Base-by-base conservation (phyloP, 2,797 vertebrate species). In the Prunella strophiata region DNA sequence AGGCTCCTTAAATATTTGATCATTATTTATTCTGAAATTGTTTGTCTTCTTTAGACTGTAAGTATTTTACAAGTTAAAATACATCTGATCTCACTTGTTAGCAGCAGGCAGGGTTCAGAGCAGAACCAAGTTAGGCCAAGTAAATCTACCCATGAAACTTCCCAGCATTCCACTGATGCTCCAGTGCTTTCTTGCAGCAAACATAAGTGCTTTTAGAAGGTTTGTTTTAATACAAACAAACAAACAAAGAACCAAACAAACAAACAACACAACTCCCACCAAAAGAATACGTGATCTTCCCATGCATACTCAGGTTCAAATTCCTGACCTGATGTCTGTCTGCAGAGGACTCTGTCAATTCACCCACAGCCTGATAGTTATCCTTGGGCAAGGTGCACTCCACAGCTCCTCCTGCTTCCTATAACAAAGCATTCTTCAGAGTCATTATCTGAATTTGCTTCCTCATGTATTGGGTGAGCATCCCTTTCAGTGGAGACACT, bases 291-390 rank as follows among this genome's bases (percentile, higher is more conserved):
- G 32, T 51, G 43, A 88, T 54, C 18, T 85, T 30, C 19, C 20
- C 38, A 26, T 27, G 27, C 58, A 42, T 30, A 48, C 27, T 72
- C 5, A 4, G 51, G 55, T 75, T 95, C 66, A 68, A 43, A 90
- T 70, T 75, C 73, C 87, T 93, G 85, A 91, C 68, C 78, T 52
- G 67, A 32, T 67, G 65, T 89, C 67, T 80, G 57, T 82, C 58
- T 91, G 40, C 73, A 48, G 42, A 72, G 57, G 54, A 51, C 40
- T 63, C 7, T 48, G 72, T 32, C 68, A 83, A 61, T 72, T 89
- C 88, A 91, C 47, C 55, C 73, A 51, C n/a, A 88, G 51, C 32
- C 70, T 66, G 43, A 45, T 23, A 58, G 72, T 5, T 84, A 36
- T 91, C 79, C 89, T 58, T 23, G 10, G 88, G 80, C 90, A 78